A percentile compares a stretch with the other conserved stretches of the same genome.
Evolutionary conservation across 2,113 vertebrate species (phyloP).

Genomic region (Tragelaphus strepsiceros): DNA sequence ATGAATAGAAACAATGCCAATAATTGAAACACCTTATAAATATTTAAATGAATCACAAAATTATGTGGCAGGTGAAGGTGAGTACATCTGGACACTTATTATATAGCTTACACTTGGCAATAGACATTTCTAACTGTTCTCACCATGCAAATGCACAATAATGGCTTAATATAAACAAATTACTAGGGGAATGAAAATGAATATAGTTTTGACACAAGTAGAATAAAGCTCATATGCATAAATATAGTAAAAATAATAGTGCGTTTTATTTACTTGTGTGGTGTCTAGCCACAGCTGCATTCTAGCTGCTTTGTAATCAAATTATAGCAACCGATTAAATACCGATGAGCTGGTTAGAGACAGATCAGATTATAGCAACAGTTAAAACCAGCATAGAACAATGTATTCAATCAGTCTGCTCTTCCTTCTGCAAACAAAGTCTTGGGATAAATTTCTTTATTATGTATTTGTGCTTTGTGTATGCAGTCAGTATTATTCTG

Average conservation of each 20-base stretch:
- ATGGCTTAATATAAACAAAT: slow-evolving; percentile 69
- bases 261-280: slow-evolving; percentile 50
- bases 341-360: slow-evolving; percentile 60
- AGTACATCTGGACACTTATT: slow-evolving; percentile 43
- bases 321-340: slow-evolving; percentile 66
- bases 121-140: slow-evolving; percentile 27
- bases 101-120: slow-evolving; percentile 47
- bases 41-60: slow-evolving; percentile 53
- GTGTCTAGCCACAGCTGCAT: slow-evolving; percentile 51
- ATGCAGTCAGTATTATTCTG: not conserved
- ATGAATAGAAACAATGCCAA: slow-evolving; percentile 7
- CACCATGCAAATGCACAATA: slow-evolving; percentile 23
- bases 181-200: slow-evolving; percentile 49
- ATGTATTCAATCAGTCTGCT: slow-evolving; percentile 46
- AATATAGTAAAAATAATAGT: slow-evolving; percentile 56
- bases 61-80: slow-evolving; percentile 44
- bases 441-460: slow-evolving; percentile 38
- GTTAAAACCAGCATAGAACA: slow-evolving; percentile 66
- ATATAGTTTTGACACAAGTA: slow-evolving; percentile 54
- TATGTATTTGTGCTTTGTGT: not conserved
- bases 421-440: slow-evolving; percentile 7
- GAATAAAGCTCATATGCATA: slow-evolving; percentile 49
- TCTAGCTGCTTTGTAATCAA: slow-evolving; percentile 57
- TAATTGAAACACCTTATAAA: not conserved
- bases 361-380: slow-evolving; percentile 59